A percentile compares a stretch with the other conserved stretches of the same genome.
Evolutionary conservation across 2,113 vertebrate species (phyloP).

Genomic region (Trichomycterus rosablanca): DNA sequence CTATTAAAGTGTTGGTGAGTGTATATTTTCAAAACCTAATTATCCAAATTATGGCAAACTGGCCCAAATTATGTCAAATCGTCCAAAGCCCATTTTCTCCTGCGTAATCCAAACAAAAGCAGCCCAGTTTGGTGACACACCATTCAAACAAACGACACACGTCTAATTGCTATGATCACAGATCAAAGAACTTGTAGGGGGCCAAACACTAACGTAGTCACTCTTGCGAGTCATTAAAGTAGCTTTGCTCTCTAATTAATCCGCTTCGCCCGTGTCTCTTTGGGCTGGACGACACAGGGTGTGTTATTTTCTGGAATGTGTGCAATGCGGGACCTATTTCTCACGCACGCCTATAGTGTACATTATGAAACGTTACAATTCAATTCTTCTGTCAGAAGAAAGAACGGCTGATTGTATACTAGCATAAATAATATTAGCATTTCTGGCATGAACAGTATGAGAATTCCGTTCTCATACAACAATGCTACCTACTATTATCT

Average conservation of each 20-base stretch:
- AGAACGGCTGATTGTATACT: constrained; percentile 2
- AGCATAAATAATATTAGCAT: constrained; percentile 14
- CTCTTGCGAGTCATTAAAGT: constrained; percentile 70
- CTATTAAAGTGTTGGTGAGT: no score
- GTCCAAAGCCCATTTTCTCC: not conserved
- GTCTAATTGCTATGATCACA: constrained; percentile 63
- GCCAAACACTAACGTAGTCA: constrained; percentile 46
- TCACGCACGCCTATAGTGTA: no score
- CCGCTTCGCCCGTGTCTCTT: constrained; percentile 42
- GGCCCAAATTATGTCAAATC: not conserved
- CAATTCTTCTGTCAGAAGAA: constrained; percentile 9
- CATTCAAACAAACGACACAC: not conserved
- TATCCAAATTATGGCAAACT: not conserved
- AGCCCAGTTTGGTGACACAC: not conserved
- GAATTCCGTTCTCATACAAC: not conserved
- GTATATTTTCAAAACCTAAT: no score
- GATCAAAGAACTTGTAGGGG: constrained; percentile 57
- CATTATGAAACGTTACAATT: constrained; percentile 9
- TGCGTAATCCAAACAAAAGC: not conserved
- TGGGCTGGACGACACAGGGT: constrained; percentile 15
- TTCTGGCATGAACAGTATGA: not conserved
- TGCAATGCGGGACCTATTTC: not conserved
- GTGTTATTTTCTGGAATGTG: constrained; percentile 30
- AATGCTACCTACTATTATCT: no score
- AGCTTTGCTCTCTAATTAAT: constrained; percentile 67